Base-by-base conservation (phyloP, 2,888 invertebrate genomes). In the Oeneis ivallda region DNA sequence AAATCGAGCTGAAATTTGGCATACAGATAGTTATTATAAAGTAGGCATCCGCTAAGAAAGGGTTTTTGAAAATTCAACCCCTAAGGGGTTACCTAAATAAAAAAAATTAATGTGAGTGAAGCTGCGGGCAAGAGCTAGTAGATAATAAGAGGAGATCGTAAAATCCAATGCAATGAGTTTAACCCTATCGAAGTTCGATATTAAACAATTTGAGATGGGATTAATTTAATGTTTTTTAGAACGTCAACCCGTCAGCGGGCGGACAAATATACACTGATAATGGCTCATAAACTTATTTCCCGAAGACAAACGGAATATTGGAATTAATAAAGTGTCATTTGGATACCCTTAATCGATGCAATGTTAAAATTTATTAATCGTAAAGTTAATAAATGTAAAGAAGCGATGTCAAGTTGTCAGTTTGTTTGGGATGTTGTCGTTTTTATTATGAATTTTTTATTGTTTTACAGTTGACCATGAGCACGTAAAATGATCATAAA, bases 291-390 rank as follows among this genome's bases (percentile, higher is more conserved):
- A 69, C 43, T 52, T 62, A 57, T 56, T 45, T 49, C 49, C 50
- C 15, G 56, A 65, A 64, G 69, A 63, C 64, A 64, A 67, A 62
- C 67, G 57, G 56, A 61, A 53, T 65, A 67, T 63, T 56, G 64
- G 60, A 64, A 64, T 67, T 67, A 67, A 67, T 67, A 60, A 67
- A 67, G 60, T 63, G 60, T 62, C 65, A 50, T 63, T 65, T 32
- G 26, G 56, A 54, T 52, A 65, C 43, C 53, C 59, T 54, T 60
- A 60, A 65, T 65, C 65, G 67, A 68, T 68, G 43, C 62, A 65
- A 54, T 65, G 43, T 58, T 57, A 41, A 50, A 26, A 10, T 37
- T 54, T 49, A 61, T 61, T 52, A 9, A 52, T 52, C 52, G 39
- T 61, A 52, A 61, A 52, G 41, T 41, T 52, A 52, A 61, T 61